A percentile compares a stretch with the other conserved stretches of the same genome.
These are phyloP conservation scores for Puma concolor DNA, from an alignment of 2,113 vertebrate genomes.

Conservation along the genomic window DNA sequence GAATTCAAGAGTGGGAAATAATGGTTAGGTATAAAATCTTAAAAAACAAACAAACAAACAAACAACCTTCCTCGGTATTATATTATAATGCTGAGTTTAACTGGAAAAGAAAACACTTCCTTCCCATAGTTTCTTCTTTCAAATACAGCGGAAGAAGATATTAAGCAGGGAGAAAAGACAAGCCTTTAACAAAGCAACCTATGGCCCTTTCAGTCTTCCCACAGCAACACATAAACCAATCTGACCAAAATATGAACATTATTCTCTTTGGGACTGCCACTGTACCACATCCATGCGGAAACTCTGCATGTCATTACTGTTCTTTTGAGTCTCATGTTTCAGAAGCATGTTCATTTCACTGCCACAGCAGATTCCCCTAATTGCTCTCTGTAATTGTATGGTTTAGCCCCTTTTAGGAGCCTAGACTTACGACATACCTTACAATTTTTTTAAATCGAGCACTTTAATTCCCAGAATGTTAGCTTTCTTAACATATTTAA, in stretches of 20 bases:
- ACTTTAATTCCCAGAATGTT: slow-evolving; percentile 61
- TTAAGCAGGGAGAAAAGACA: not conserved
- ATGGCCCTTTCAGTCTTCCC: not conserved
- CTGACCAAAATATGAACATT: slow-evolving; percentile 31
- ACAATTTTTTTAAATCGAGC: slow-evolving; percentile 67
- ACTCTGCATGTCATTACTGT: not conserved
- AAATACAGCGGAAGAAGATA: not conserved
- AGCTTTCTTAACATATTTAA: not conserved
- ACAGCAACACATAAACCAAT: not conserved
- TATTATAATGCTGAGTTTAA: not conserved
- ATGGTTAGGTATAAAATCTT: not conserved
- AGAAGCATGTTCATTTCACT: slow-evolving; percentile 71
- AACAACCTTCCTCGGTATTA: not conserved
- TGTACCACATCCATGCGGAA: not conserved
- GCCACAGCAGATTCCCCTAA: slow-evolving; percentile 68
- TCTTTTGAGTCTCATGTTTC: slow-evolving; percentile 65
- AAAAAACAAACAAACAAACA: not conserved
- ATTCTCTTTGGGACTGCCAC: slow-evolving; percentile 29
- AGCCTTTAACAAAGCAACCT: slow-evolving; percentile 34
- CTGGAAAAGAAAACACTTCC: slow-evolving; percentile 36
- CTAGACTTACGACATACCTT: slow-evolving; percentile 23
- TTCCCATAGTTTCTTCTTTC: not conserved
- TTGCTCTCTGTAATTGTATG: slow-evolving; percentile 72
- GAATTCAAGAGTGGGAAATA: slow-evolving; percentile 24
- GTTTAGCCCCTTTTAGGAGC: slow-evolving; percentile 55